A percentile compares a stretch with the other conserved stretches of the same genome.
Evolutionary conservation across 2,113 vertebrate genomes (phyloP).

Genomic region (Rynchops niger): DNA sequence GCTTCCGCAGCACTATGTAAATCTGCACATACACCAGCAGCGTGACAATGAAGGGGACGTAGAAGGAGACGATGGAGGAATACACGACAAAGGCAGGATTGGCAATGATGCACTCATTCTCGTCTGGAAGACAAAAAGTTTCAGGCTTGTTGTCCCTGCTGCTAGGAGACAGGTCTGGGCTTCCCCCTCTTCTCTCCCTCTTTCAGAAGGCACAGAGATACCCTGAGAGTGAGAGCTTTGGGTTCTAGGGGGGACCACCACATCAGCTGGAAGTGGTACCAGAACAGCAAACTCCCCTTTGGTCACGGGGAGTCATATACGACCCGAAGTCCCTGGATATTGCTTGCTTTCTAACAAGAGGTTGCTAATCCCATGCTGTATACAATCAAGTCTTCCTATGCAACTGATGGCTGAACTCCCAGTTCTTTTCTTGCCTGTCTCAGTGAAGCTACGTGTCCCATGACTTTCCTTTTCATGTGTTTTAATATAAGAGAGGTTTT

Average conservation of each 20-base stretch:
- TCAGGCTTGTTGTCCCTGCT: background rate
- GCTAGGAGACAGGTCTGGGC: background rate
- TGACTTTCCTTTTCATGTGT: background rate
- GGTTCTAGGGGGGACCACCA: no score
- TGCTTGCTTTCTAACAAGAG: background rate
- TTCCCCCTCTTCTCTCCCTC: background rate
- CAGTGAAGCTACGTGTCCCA: background rate
- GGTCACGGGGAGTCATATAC: background rate
- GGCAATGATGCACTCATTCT: constrained; percentile 82
- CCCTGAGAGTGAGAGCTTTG: background rate
- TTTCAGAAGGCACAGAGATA: background rate
- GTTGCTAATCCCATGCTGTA: accelerated
- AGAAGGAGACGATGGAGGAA: constrained; percentile 85
- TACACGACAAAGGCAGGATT: constrained; percentile 85
- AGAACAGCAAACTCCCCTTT: background rate
- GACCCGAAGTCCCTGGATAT: background rate
- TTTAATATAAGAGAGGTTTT: background rate
- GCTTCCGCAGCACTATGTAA: constrained; percentile 79
- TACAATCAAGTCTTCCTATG: background rate
- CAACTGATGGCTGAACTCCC: background rate
- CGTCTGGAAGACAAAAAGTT: constrained; percentile 65
- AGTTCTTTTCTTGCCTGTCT: background rate
- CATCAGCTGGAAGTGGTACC: background rate
- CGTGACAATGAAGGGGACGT: constrained; percentile 85
- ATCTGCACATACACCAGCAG: constrained; percentile 86